Conservation (phyloP, 2,113 vertebrate genomes). For the Pao palembangensis region DNA sequence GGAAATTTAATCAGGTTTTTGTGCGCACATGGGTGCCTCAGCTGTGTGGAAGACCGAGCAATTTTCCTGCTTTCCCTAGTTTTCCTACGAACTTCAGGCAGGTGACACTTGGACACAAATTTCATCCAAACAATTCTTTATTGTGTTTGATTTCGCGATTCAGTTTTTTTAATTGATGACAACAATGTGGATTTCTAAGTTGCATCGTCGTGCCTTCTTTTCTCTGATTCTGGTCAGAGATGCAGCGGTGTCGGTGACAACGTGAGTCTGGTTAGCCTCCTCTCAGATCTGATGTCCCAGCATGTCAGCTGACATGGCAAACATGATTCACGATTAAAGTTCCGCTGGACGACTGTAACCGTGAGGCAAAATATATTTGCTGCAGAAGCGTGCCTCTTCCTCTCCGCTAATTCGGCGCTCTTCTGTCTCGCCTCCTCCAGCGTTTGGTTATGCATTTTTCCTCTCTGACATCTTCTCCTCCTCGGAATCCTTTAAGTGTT, state of each 20-base stretch:
- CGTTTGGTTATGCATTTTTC: slow-evolving; percentile 9
- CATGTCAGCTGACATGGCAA: slow-evolving; percentile 33
- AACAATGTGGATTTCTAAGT: too few relatives aligned
- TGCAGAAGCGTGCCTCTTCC: slow-evolving; percentile 25
- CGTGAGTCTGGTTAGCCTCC: too few relatives aligned
- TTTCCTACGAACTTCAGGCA: not conserved
- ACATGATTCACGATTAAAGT: slow-evolving; percentile 43
- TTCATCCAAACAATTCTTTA: not conserved
- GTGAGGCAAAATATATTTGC: slow-evolving; percentile 46
- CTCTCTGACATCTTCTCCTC: not conserved
- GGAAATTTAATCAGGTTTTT: slow-evolving; percentile 28
- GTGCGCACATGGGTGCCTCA: not conserved
- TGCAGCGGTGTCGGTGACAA: too few relatives aligned
- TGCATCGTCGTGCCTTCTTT: too few relatives aligned
- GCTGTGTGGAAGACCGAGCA: slow-evolving; percentile 14
- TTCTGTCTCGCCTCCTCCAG: slow-evolving; percentile 15
- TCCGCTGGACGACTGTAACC: slow-evolving; percentile 45
- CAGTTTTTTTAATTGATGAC: not conserved
- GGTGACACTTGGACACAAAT: not conserved
- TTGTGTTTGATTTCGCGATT: too few relatives aligned
- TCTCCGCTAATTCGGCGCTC: slow-evolving; percentile 23
- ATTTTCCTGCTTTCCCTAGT: slow-evolving; percentile 5
- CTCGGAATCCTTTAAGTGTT: slow-evolving; percentile 40
- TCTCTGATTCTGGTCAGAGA: too few relatives aligned
- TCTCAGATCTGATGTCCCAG: not conserved